A percentile compares a stretch with the other conserved stretches of the same genome.
phyloP scores from a whole-genome alignment of 1,140 invertebrate genomes.

The Ridgeia piscesae region DNA sequence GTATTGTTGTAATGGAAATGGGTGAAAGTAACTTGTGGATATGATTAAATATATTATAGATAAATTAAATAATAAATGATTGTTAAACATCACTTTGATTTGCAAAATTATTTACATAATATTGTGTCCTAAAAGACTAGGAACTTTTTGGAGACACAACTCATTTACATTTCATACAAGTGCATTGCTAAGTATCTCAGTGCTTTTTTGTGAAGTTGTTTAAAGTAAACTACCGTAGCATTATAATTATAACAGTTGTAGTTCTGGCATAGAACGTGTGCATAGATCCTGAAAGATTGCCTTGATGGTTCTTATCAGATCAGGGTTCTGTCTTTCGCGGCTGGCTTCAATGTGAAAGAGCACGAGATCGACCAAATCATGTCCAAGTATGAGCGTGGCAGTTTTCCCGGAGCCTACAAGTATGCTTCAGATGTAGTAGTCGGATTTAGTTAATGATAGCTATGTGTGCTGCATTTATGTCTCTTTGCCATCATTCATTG shows the following conservation, averaged over 20 bases:
- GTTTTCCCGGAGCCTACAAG: background rate
- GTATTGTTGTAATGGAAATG: background rate
- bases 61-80: background rate
- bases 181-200: background rate
- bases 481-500: background rate
- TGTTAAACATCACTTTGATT: background rate
- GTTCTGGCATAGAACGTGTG: background rate
- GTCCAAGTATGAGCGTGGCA: background rate
- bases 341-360: background rate
- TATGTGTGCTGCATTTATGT: background rate
- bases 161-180: background rate
- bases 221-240: background rate
- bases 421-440: background rate
- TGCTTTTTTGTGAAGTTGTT: background rate
- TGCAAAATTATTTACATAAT: background rate
- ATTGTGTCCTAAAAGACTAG: background rate
- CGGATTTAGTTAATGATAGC: background rate
- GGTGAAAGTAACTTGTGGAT: background rate
- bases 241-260: background rate
- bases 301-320: background rate
- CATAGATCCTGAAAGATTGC: background rate
- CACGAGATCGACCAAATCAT: background rate
- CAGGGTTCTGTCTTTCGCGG: background rate
- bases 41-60: background rate
- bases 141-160: background rate